A percentile compares a stretch with the other conserved stretches of the same genome.
phyloP scores from a whole-genome alignment of 1,140 invertebrate species.

The Drosophila kanapiae region DNA sequence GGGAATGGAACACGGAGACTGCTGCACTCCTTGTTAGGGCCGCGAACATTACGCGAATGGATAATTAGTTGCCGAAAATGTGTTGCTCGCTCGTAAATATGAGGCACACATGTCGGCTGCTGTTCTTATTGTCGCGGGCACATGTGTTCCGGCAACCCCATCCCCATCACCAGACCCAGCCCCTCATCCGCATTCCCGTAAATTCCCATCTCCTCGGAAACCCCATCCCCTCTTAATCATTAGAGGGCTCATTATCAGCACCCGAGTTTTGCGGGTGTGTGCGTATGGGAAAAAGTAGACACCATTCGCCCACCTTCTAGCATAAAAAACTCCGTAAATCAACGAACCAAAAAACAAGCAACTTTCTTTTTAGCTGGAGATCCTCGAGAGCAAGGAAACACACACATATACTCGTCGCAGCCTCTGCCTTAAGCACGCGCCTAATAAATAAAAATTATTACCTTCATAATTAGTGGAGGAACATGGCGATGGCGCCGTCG shows the following conservation, averaged over 20 bases:
- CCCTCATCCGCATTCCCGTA: constrained; percentile 12
- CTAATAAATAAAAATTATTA: constrained; percentile 84
- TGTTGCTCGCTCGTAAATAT: constrained; percentile 80
- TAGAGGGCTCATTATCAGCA: constrained; percentile 81
- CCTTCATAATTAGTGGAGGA: constrained; percentile 81
- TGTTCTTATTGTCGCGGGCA: constrained; percentile 48
- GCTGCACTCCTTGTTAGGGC: constrained; percentile 47
- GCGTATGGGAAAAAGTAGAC: constrained; percentile 22
- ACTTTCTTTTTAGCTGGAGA: constrained; percentile 49
- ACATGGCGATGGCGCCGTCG: constrained; percentile 73
- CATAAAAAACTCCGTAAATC: constrained; percentile 66
- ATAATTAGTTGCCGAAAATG: constrained; percentile 85
- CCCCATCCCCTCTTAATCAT: constrained; percentile 56
- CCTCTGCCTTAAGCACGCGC: constrained; percentile 77
- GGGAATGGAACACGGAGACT: not conserved
- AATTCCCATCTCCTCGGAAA: constrained; percentile 21
- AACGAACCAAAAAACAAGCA: constrained; percentile 55
- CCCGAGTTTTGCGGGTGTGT: constrained; percentile 44
- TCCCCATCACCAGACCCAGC: not conserved
- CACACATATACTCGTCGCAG: constrained; percentile 49
- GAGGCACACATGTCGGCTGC: constrained; percentile 73
- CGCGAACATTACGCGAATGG: constrained; percentile 80
- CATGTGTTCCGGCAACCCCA: constrained; percentile 44
- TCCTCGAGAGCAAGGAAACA: constrained; percentile 43
- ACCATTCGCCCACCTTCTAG: constrained; percentile 7